Evolutionary conservation across 64 coral and sea anemone species (phyloP), one percentile per base, ranked within the genome.

Genomic region (Astreopora myriophthalma): DNA sequence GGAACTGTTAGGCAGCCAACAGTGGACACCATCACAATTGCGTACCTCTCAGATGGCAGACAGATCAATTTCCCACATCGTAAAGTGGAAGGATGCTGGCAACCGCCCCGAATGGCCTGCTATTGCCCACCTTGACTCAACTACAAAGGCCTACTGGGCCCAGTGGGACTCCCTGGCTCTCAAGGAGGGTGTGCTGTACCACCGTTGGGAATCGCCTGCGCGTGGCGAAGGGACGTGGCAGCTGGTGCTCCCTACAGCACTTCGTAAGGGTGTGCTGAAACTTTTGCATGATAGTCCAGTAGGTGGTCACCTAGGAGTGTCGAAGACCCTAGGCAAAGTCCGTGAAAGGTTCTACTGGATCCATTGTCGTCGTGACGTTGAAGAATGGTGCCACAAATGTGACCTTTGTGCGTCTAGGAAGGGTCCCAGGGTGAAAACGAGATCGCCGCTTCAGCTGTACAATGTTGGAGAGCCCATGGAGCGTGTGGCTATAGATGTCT

Each of bases 381-480:
- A 63, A 27, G 71, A 75, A 55, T 89, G 86, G 49, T 89, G 86
- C 49, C 17, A 26, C 20, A 66, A 46, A 11, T 89, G 86, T 65
- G 51, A 89, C 61, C 48, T 62, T 13, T 89, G 71, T 73, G 66
- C 28, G 22, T 25, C 61, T 32, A 73, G 11, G 24, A 89, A 89
- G 39, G 69, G 69, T 19, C 86, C 86, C 0, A 49, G 73, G 28
- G 49, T 16, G 33, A 93, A 49, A 26, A 37, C 35, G 13, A 34
- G 25, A 49, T 72, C 71, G 38, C 52, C 34, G 5, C 26, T 86
- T 32, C 76, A 46, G 26, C 61, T 61, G 73, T 82, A 88, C 92
- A 60, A 61, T 49, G 63, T 73, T n/a, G 84, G 85, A 16, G 85
- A 71, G 29, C 81, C 91, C 24, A 38, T 76, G 63, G 91, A 86